These are phyloP conservation scores for Numida meleagris DNA, from an alignment of 2,113 vertebrate species.

Conservation along the genomic window DNA sequence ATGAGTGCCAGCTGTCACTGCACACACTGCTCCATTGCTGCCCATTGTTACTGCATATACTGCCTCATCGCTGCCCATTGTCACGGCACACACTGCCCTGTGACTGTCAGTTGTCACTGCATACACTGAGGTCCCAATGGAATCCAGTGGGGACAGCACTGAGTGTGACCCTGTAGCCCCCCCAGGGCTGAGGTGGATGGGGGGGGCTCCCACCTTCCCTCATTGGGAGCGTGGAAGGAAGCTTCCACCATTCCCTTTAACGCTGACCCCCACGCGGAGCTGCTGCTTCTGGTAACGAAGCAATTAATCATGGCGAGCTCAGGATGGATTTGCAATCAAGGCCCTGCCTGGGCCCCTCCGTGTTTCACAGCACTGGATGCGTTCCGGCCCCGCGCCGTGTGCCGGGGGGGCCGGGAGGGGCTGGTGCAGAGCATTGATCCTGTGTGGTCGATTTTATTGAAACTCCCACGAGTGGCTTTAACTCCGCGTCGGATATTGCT, in stretches of 20 bases:
- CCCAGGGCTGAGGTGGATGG: neutral
- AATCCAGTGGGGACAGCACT: neutral
- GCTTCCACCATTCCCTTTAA: neutral
- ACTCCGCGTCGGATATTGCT: conserved; percentile 63
- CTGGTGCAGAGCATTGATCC: conserved; percentile 56
- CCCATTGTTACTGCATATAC: neutral
- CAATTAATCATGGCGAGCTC: conserved; percentile 65
- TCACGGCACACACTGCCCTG: too few species aligned
- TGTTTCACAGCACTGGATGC: conserved; percentile 4
- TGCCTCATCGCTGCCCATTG: too few species aligned
- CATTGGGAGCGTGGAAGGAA: neutral
- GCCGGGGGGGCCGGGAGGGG: conserved; percentile 1
- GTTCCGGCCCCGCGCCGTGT: neutral
- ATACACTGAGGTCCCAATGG: neutral
- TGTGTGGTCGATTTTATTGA: conserved; percentile 64
- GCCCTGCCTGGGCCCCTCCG: neutral
- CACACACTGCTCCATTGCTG: too few species aligned
- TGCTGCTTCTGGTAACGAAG: conserved; percentile 54
- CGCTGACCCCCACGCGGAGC: conserved; percentile 29
- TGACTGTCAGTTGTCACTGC: neutral
- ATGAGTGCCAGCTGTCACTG: too few species aligned
- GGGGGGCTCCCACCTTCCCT: neutral
- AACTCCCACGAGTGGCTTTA: conserved; percentile 69
- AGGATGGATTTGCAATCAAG: conserved; percentile 65
- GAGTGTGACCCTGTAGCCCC: neutral